Evolutionary conservation across 2,113 vertebrate species (phyloP).

Genomic region (Machaerirhynchus nigripectus): DNA sequence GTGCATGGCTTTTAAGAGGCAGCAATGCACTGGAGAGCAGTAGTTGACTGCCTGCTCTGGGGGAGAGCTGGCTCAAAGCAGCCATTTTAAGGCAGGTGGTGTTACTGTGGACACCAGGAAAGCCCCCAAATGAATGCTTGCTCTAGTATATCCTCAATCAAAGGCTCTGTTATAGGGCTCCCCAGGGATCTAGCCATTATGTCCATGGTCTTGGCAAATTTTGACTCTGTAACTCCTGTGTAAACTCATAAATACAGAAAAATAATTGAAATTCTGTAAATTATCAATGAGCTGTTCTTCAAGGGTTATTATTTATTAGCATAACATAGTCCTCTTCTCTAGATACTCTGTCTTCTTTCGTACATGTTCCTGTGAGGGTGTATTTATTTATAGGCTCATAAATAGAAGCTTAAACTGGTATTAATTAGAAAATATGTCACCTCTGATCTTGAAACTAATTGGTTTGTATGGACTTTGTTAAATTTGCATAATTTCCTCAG

Average conservation of each 20-base stretch:
- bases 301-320: background rate
- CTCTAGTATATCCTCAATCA: background rate
- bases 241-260: background rate
- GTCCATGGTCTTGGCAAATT: background rate
- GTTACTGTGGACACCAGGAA: conserved; percentile 31
- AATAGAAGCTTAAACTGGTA: conserved; percentile 13
- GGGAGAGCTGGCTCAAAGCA: conserved; percentile 1
- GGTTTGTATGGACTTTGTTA: background rate
- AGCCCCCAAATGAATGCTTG: conserved; percentile 17
- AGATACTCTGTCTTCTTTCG: background rate
- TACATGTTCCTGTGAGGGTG: background rate
- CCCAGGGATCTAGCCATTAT: background rate
- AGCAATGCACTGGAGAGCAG: background rate
- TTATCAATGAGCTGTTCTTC: background rate
- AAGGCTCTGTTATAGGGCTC: conserved; percentile 1
- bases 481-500: conserved; percentile 22
- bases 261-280: background rate
- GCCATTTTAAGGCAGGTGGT: conserved; percentile 45
- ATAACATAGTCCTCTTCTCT: background rate
- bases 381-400: conserved; percentile 24
- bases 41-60: background rate
- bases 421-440: conserved; percentile 38
- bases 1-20: background rate
- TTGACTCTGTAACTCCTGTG: background rate
- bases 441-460: conserved; percentile 36